phyloP scores from a whole-genome alignment of 2,797 vertebrate species.

The Pagetopsis macropterus region DNA sequence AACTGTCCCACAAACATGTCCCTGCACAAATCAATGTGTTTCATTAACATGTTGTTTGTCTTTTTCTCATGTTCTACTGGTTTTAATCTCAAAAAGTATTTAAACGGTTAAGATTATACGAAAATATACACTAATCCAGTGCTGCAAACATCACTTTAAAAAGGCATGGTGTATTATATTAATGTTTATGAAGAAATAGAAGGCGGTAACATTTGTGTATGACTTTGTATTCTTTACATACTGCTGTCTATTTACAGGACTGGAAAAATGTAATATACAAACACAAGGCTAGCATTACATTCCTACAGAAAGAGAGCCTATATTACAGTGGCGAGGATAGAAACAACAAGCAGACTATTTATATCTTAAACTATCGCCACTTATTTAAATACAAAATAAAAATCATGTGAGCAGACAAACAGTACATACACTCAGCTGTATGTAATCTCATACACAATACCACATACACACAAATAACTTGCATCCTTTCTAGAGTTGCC shows the following conservation, averaged over 20 bases:
- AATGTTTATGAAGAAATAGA: constrained; percentile 30
- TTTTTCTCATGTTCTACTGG: constrained; percentile 34
- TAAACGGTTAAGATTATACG: constrained; percentile 60
- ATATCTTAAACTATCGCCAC: constrained; percentile 17
- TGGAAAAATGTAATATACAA: constrained; percentile 16
- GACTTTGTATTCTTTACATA: constrained; percentile 11
- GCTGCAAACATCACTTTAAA: constrained; percentile 35
- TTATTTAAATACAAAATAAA: background rate
- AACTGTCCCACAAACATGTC: constrained; percentile 50
- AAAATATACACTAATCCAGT: constrained; percentile 39
- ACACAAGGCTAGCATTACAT: constrained; percentile 14
- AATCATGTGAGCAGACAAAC: background rate
- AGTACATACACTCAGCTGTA: background rate
- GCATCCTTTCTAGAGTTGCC: constrained; percentile 25
- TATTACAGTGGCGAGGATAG: constrained; percentile 12
- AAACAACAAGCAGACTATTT: constrained; percentile 8
- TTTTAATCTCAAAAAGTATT: constrained; percentile 57
- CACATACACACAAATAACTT: constrained; percentile 17
- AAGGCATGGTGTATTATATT: constrained; percentile 24
- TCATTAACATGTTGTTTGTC: constrained; percentile 52
- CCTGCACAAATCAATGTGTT: constrained; percentile 62
- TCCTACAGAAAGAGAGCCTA: background rate
- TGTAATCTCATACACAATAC: background rate
- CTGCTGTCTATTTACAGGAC: constrained; percentile 11
- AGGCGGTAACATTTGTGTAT: constrained; percentile 13